These are phyloP conservation scores for Cynocephalus volans DNA, from an alignment of 2,113 vertebrate genomes.

Conservation along the genomic window DNA sequence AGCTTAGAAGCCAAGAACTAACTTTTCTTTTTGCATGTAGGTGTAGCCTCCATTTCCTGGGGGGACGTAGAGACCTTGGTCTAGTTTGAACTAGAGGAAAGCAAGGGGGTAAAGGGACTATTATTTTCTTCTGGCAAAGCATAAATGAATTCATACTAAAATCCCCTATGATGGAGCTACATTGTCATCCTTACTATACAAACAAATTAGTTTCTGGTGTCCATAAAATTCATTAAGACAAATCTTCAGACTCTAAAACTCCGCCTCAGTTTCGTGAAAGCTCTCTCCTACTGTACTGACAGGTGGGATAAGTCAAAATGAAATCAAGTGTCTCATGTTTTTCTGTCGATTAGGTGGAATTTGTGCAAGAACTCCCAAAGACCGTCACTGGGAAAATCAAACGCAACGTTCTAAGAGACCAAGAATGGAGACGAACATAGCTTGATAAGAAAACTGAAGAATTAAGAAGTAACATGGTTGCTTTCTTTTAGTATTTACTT, in stretches of 20 bases:
- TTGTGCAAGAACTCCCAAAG: constrained; percentile 91
- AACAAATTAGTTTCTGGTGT: not conserved
- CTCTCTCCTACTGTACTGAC: not conserved
- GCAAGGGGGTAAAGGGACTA: not conserved
- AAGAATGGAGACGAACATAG: constrained; percentile 84
- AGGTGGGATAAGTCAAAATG: not conserved
- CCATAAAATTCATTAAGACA: not conserved
- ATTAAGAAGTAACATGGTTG: not conserved
- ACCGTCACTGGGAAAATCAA: constrained; percentile 90
- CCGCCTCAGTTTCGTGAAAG: not conserved
- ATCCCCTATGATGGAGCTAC: not conserved
- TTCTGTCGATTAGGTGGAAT: constrained; percentile 88
- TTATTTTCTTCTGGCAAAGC: not conserved
- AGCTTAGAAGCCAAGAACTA: not conserved
- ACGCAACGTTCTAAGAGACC: constrained; percentile 87
- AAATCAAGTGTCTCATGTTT: constrained; percentile 63
- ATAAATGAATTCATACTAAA: not conserved
- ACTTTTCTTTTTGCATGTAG: constrained; percentile 18
- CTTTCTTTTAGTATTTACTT: constrained; percentile 29
- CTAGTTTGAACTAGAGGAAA: not conserved
- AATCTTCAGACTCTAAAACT: not conserved
- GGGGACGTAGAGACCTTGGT: not conserved
- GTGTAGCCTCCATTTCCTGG: not conserved
- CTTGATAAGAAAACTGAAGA: not conserved
- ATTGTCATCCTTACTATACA: not conserved